These are phyloP conservation scores for Sebastes vulpes DNA, from an alignment of 2,797 vertebrate genomes.

Conservation along the genomic window DNA sequence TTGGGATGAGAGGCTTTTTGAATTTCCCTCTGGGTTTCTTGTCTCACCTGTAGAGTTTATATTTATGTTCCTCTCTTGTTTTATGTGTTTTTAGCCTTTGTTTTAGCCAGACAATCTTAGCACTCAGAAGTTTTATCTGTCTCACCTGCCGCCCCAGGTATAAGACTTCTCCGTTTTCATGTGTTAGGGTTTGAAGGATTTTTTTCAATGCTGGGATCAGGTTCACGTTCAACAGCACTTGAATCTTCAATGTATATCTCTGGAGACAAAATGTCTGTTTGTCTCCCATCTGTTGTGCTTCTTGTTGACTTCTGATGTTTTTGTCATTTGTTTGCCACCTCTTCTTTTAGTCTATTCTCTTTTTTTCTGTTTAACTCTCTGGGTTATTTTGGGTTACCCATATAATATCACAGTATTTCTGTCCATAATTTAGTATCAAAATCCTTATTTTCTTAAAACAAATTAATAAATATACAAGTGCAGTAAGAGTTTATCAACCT, in stretches of 20 bases:
- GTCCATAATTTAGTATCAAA: neutral
- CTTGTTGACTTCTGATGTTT: slow-evolving; percentile 15
- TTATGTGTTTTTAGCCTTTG: slow-evolving; percentile 22
- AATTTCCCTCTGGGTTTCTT: slow-evolving; percentile 26
- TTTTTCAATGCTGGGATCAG: neutral
- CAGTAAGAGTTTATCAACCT: neutral
- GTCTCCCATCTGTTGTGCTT: slow-evolving; percentile 1
- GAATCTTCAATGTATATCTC: slow-evolving; percentile 1
- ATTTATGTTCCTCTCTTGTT: slow-evolving; percentile 26
- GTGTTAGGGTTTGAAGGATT: neutral
- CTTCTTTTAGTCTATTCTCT: neutral
- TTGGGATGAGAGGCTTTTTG: neutral
- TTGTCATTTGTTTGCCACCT: slow-evolving; percentile 13
- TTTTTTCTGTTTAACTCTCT: neutral
- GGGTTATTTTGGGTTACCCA: neutral
- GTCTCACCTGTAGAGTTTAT: slow-evolving; percentile 42
- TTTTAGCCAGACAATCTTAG: neutral
- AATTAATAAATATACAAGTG: neutral
- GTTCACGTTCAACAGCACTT: slow-evolving; percentile 1
- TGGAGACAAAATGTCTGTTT: slow-evolving; percentile 18
- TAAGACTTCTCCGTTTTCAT: neutral
- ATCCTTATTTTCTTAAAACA: neutral
- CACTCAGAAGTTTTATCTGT: neutral
- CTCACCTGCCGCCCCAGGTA: slow-evolving; percentile 9
- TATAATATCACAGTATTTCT: neutral